Base-by-base conservation (phyloP, 2,113 vertebrate species). In the Corythornis cristatus region DNA sequence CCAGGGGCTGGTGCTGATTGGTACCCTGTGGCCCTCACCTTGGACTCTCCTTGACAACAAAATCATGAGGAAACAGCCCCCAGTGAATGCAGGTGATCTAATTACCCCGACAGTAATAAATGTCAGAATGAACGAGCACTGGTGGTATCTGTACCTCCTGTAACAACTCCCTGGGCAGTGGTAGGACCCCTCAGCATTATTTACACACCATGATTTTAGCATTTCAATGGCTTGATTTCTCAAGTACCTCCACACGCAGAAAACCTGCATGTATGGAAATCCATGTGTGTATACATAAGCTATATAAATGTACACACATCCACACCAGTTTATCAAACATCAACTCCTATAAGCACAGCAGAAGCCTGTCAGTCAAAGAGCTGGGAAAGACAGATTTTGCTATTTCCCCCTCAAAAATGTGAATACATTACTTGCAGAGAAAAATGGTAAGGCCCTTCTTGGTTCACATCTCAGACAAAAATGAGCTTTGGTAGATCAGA, bases 341-440 rank as follows among this genome's bases (percentile, higher is more conserved):
- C 22, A 86, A 35, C 83, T 72, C 43, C 84, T 80, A 68, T 92
- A 96, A 89, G 76, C 33, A 68, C 62, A 93, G 91, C 81, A 93
- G 93, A 97, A 96, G 57, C 62, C 83, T 95, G 79, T 83, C 93
- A 96, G 54, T 97, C 94, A 95, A 93, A 80, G 73, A 76, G 35
- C 56, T 80, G 43, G 37, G 93, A 88, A 93, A 84, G 61, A 88
- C 75, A 93, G 84, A 74, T 89, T 88, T 88, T 94, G 15, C 42
- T 95, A 79, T 85, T 93, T 87, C 45, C 35, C 14, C 45, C 54
- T 89, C 78, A 42, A 85, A 89, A 86, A 61, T 60, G 86, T n/a
- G 75, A 88, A 95, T 81, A 76, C 35, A 87, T 95, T 86, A 89
- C 71, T 86, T 87, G 20, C 60, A 86, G 89, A 91, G 89, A 94